These are phyloP conservation scores for Planiliza haematocheilus DNA, from an alignment of 2,113 vertebrate genomes.

Conservation along the genomic window DNA sequence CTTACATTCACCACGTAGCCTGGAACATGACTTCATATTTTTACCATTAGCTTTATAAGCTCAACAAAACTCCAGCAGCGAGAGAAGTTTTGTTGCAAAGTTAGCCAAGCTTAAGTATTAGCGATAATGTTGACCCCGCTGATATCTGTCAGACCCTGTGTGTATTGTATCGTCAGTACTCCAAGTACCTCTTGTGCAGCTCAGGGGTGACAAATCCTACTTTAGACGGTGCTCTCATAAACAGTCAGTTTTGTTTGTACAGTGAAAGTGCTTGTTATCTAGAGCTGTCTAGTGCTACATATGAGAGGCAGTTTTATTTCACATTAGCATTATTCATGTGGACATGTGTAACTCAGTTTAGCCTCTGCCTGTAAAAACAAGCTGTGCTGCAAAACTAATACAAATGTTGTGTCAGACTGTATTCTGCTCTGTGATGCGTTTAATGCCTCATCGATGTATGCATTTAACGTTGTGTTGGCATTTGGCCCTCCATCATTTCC, in stretches of 20 bases:
- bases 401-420: neutral
- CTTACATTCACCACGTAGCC: too few species aligned
- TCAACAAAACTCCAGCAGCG: too few species aligned
- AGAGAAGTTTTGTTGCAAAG: too few species aligned
- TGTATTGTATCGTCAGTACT: neutral
- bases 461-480: too few species aligned
- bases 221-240: neutral
- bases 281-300: neutral
- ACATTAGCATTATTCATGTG: conserved; percentile 11
- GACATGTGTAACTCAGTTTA: neutral
- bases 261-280: conserved; percentile 6
- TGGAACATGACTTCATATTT: too few species aligned
- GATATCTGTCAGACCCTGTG: too few species aligned
- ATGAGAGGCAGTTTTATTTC: conserved; percentile 9
- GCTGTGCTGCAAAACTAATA: neutral
- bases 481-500: too few species aligned
- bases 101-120: too few species aligned
- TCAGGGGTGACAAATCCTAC: neutral
- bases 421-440: too few species aligned
- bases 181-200: neutral
- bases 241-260: conserved; percentile 14
- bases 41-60: too few species aligned
- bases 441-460: too few species aligned
- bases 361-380: neutral
- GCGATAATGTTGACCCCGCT: too few species aligned